Evolutionary conservation across 1,140 invertebrate species (phyloP).

Genomic region (Tetraneura akinire): DNA sequence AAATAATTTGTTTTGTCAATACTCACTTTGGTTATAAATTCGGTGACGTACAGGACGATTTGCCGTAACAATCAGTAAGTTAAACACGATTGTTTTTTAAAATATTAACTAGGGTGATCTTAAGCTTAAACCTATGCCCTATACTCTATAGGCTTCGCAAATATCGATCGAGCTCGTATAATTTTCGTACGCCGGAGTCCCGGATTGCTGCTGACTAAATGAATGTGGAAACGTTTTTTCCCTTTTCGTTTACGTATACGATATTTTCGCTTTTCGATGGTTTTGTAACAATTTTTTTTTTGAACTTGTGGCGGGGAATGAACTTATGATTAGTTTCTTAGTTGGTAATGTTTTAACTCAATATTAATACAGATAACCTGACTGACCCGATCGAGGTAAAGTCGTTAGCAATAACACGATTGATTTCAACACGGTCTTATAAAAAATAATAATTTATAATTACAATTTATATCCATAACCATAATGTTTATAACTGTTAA

Average conservation of each 20-base stretch:
- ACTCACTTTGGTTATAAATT: background rate
- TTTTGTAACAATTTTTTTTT: background rate
- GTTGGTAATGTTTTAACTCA: no score
- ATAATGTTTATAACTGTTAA: background rate
- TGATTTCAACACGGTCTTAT: no score
- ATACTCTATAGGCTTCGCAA: no score
- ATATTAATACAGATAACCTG: slow-evolving; percentile 5
- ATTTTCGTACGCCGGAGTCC: background rate
- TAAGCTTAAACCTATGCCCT: no score
- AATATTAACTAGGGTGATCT: no score
- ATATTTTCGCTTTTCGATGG: background rate
- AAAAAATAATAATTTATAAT: background rate
- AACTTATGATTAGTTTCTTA: no score
- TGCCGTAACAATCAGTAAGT: no score
- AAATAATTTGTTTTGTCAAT: background rate
- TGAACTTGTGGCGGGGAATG: background rate
- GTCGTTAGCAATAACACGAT: no score
- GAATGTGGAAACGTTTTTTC: slow-evolving; percentile 18
- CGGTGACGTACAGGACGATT: background rate
- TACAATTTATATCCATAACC: background rate
- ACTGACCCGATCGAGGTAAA: background rate
- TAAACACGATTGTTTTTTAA: no score
- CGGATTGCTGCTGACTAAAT: background rate
- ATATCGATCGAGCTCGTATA: background rate
- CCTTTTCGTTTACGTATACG: background rate